Evolutionary conservation across 2,113 vertebrate genomes (phyloP).

Genomic region (Ictidomys tridecemlineatus): DNA sequence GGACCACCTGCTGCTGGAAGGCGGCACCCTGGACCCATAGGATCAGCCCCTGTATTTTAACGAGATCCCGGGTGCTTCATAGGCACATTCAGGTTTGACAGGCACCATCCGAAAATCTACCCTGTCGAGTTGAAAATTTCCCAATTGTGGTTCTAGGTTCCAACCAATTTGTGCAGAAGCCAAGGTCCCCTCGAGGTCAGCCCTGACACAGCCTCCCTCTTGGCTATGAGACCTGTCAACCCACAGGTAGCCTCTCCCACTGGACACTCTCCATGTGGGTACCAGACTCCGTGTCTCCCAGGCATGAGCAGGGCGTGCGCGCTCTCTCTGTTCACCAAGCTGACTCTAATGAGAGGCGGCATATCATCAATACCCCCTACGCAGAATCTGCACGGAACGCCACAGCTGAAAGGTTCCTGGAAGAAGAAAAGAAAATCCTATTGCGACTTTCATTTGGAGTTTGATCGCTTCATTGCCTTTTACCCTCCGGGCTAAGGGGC

Average conservation of each 20-base stretch:
- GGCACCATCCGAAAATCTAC: not conserved
- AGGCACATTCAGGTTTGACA: not conserved
- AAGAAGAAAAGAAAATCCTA: constrained; percentile 71
- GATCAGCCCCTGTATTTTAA: not conserved
- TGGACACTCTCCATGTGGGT: constrained; percentile 54
- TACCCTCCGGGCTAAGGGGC: constrained; percentile 62
- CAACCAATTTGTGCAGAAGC: not conserved
- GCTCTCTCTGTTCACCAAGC: constrained; percentile 70
- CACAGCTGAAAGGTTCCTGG: constrained; percentile 78
- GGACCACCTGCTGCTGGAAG: not conserved
- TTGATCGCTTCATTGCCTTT: constrained; percentile 73
- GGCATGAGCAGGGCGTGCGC: constrained; percentile 38
- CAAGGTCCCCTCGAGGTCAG: not conserved
- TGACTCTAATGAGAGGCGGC: constrained; percentile 84
- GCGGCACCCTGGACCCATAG: not conserved
- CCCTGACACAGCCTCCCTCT: not conserved
- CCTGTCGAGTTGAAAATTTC: not conserved
- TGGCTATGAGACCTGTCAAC: not conserved
- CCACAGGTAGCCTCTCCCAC: constrained; percentile 75
- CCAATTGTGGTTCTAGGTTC: not conserved
- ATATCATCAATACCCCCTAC: constrained; percentile 81
- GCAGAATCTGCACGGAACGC: constrained; percentile 77
- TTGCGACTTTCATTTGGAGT: constrained; percentile 77
- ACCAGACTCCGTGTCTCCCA: constrained; percentile 12
- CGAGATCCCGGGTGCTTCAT: not conserved